Evolutionary conservation across 2,888 invertebrate species (phyloP).

Genomic region (Muscina levida): DNA sequence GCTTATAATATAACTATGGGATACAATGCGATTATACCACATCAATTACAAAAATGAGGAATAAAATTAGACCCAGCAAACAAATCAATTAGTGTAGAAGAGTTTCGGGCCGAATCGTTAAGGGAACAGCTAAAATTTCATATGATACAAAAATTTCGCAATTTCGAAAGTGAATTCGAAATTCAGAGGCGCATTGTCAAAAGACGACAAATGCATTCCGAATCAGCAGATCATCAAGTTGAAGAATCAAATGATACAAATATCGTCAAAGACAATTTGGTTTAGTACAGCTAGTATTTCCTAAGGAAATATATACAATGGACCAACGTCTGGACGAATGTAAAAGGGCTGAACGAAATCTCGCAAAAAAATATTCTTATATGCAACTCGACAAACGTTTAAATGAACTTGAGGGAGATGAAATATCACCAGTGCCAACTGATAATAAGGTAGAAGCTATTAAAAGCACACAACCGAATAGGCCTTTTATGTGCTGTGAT

Average conservation of each 20-base stretch:
- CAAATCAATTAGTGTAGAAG: neutral
- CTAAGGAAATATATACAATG: neutral
- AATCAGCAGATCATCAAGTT: neutral
- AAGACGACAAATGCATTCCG: neutral
- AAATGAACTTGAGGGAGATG: neutral
- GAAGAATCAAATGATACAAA: neutral
- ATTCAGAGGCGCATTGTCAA: neutral
- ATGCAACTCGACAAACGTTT: neutral
- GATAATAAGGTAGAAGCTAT: neutral
- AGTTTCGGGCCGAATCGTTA: slow-evolving; percentile 9
- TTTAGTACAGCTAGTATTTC: neutral
- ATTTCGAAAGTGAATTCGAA: neutral
- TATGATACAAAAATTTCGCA: slow-evolving; percentile 6
- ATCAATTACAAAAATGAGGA: slow-evolving; percentile 18
- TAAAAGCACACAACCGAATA: too few relatives aligned
- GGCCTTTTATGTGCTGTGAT: too few relatives aligned
- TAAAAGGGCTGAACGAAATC: slow-evolving; percentile 5
- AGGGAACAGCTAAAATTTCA: neutral
- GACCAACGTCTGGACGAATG: slow-evolving; percentile 13
- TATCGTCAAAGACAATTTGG: neutral
- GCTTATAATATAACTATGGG: neutral
- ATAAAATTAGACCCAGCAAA: neutral
- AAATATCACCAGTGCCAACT: too few relatives aligned
- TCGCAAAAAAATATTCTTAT: neutral
- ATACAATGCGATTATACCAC: too few relatives aligned